A percentile compares a stretch with the other conserved stretches of the same genome.
Evolutionary conservation across 37 sponge, comb jelly and placozoan genomes (phyloP).

Genomic region (Spongilla lacustris): DNA sequence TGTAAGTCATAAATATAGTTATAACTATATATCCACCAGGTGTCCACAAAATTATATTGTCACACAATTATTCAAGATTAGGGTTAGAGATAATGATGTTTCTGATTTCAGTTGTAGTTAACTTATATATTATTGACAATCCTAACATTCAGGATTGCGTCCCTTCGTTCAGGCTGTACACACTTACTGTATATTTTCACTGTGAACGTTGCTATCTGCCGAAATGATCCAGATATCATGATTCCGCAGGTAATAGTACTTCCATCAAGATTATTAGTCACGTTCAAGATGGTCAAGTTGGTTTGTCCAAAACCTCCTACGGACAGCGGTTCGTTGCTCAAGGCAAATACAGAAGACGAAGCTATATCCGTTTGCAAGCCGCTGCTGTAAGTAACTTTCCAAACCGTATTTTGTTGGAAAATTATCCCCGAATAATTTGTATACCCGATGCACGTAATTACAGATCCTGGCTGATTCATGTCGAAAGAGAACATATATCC

Average conservation of each 20-base stretch:
- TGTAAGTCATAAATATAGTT: no score
- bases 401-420: neutral
- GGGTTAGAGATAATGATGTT: no score
- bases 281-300: neutral
- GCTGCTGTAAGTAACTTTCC: neutral
- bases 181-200: conserved; percentile 11
- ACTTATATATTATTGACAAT: no score
- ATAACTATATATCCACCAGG: no score
- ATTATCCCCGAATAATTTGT: neutral
- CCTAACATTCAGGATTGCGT: no score
- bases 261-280: neutral
- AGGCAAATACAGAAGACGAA: neutral
- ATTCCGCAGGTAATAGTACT: neutral
- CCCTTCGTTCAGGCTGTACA: no score
- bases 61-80: no score
- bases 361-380: neutral
- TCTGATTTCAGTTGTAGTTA: no score
- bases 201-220: neutral
- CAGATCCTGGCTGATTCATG: neutral
- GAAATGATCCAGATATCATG: neutral
- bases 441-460: neutral
- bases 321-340: neutral
- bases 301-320: neutral
- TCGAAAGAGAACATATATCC: neutral
- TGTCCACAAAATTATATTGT: no score